Evolutionary conservation across 2,113 vertebrate species (phyloP).

Genomic region (Oceanites oceanicus): DNA sequence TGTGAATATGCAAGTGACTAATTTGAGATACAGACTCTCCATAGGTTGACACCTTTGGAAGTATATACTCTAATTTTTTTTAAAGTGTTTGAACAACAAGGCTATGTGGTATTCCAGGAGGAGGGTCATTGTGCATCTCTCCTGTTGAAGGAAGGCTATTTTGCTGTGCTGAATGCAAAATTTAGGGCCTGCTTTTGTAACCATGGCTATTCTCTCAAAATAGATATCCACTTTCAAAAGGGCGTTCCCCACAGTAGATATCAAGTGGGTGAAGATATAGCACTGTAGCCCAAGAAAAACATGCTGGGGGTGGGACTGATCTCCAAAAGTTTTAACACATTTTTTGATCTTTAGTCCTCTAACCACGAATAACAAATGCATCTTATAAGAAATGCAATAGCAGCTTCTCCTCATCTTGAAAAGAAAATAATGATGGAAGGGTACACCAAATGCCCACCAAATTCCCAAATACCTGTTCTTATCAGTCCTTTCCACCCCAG

Average conservation of each 20-base stretch:
- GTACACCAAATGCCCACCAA: not conserved
- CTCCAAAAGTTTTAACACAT: slow-evolving; percentile 9
- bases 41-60: not conserved
- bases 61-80: not conserved
- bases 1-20: not conserved
- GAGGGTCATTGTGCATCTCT: not conserved
- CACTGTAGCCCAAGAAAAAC: slow-evolving; percentile 11
- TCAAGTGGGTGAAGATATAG: slow-evolving; percentile 10
- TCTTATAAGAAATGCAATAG: not conserved
- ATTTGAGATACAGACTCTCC: not conserved
- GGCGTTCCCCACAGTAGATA: slow-evolving; percentile 10
- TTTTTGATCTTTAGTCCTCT: slow-evolving; percentile 24
- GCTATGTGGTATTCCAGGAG: not conserved
- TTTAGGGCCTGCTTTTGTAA: slow-evolving; percentile 28
- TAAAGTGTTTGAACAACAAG: not conserved
- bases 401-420: not conserved
- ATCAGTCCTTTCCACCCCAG: not conserved
- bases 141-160: not conserved
- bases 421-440: not conserved
- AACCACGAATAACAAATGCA: not conserved
- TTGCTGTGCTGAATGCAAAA: slow-evolving; percentile 4
- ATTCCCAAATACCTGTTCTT: not conserved
- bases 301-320: not conserved
- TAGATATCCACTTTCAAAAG: slow-evolving; percentile 32
- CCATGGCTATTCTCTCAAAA: slow-evolving; percentile 40